Percentiles rank a stretch among this genome's conserved stretches.
Conservation (phyloP, 2,113 vertebrate genomes). For the Lophius piscatorius region DNA sequence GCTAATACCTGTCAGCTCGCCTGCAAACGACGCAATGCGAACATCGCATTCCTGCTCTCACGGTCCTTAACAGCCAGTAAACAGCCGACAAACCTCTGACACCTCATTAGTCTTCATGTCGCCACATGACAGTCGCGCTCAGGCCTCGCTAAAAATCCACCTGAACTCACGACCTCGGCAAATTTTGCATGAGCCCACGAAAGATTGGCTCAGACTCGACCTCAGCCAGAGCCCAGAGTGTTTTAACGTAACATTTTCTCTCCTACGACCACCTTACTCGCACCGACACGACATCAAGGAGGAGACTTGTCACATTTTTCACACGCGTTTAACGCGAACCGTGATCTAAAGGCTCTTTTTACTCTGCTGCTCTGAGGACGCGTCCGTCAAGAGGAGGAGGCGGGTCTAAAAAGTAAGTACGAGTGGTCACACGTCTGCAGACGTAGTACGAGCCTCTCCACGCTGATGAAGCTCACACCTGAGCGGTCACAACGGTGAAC, state of each 20-base stretch:
- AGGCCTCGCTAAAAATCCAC: neutral
- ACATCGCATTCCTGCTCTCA: neutral
- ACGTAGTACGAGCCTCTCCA: neutral
- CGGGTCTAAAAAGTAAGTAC: no score
- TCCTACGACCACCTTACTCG: no score
- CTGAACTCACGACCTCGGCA: neutral
- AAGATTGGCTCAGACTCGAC: neutral
- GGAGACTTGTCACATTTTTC: no score
- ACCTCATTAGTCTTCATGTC: slow-evolving; percentile 48
- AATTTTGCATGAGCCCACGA: neutral
- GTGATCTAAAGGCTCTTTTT: no score
- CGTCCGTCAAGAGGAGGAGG: no score
- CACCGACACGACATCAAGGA: neutral
- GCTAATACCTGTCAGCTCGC: neutral
- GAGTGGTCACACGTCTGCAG: neutral
- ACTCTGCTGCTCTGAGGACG: no score
- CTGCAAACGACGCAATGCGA: slow-evolving; percentile 24
- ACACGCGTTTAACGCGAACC: no score
- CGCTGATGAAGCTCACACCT: neutral
- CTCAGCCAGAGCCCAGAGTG: slow-evolving; percentile 6
- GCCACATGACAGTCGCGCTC: slow-evolving; percentile 10
- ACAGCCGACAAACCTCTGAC: slow-evolving; percentile 28
- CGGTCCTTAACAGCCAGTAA: slow-evolving; percentile 11
- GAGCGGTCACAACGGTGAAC: neutral
- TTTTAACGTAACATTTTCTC: no score